Percentiles rank a stretch among this genome's conserved stretches.
Conservation (phyloP, 2,888 invertebrate genomes). For the Tenthredo notha region DNA sequence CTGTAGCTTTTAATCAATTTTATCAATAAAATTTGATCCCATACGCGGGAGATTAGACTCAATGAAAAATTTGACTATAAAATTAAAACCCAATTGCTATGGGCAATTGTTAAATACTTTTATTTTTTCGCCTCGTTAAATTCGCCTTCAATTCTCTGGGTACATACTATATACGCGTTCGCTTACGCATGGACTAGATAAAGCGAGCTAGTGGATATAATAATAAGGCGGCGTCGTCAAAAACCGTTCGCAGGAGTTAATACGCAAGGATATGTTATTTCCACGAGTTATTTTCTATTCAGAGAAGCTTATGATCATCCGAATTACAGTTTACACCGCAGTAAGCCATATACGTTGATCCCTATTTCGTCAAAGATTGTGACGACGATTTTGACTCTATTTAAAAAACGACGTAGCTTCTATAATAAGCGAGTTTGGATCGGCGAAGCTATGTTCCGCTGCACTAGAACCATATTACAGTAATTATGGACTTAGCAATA, state of each 20-base stretch:
- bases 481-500: not conserved
- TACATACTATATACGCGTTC: not conserved
- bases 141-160: slow-evolving; percentile 1
- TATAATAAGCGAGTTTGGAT: not conserved
- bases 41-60: not conserved
- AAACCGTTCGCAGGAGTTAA: not conserved
- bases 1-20: not conserved
- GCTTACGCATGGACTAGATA: slow-evolving; percentile 6
- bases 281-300: not conserved
- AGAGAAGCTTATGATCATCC: not conserved
- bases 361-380: not conserved
- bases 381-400: not conserved
- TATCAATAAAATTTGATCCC: not conserved
- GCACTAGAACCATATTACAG: not conserved
- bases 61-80: not conserved
- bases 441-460: not conserved
- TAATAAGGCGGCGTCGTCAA: slow-evolving; percentile 1
- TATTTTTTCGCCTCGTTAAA: slow-evolving; percentile 14
- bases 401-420: not conserved
- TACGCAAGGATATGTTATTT: not conserved
- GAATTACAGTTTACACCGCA: not conserved
- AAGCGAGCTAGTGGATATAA: not conserved
- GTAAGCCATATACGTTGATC: not conserved
- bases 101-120: not conserved
- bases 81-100: not conserved